Percentiles rank a stretch among this genome's conserved stretches.
phyloP scores from a whole-genome alignment of 2,797 vertebrate genomes.

The Protonibea diacanthus region DNA sequence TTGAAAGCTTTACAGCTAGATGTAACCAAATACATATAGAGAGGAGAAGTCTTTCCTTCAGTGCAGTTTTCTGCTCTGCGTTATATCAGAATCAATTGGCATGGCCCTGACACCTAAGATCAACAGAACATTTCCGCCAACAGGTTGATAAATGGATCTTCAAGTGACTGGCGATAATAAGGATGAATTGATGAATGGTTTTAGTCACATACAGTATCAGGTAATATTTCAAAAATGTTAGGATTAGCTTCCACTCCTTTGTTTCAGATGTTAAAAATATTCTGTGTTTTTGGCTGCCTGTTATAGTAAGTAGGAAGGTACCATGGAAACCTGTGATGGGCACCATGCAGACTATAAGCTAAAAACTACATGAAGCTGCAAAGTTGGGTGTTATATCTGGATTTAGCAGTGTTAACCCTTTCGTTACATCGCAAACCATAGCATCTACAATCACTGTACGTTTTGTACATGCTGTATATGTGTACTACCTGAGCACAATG shows the following conservation, averaged over 20 bases:
- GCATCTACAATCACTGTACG: not conserved
- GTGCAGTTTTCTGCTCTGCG: not conserved
- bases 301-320: not conserved
- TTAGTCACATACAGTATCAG: not conserved
- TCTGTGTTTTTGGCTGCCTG: not conserved
- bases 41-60: not conserved
- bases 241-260: not conserved
- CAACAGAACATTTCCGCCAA: not conserved
- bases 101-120: not conserved
- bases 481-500: not conserved
- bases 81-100: not conserved
- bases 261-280: not conserved
- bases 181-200: not conserved
- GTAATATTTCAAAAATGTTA: not conserved
- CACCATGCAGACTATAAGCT: not conserved
- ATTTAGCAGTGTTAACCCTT: not conserved
- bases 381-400: not conserved
- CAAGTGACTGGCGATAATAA: not conserved
- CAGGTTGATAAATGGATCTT: not conserved
- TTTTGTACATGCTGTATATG: not conserved
- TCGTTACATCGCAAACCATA: not conserved
- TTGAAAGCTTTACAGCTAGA: constrained; percentile 3
- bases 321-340: not conserved
- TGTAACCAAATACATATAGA: not conserved
- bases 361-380: not conserved